Percentiles rank a stretch among this genome's conserved stretches.
phyloP scores from a whole-genome alignment of 1,140 invertebrate genomes.

The Drosophila baimaii region DNA sequence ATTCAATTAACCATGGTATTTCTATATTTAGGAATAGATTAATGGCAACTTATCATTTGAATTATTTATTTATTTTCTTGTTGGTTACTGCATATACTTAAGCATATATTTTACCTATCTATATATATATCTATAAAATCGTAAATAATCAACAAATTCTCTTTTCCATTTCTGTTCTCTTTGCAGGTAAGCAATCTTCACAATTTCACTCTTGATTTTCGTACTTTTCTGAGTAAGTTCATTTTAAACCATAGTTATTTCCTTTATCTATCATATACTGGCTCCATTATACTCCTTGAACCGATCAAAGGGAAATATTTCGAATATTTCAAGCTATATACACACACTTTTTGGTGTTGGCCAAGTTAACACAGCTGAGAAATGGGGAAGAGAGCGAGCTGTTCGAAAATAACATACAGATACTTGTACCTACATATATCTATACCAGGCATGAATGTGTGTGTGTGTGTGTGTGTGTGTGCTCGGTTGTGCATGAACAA shows the following conservation, averaged over 20 bases:
- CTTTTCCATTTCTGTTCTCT: constrained; percentile 24
- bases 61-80: constrained; percentile 28
- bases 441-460: background rate
- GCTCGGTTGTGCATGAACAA: constrained; percentile 72
- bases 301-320: constrained; percentile 14
- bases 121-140: constrained; percentile 3
- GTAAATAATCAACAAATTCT: constrained; percentile 32
- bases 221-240: constrained; percentile 26
- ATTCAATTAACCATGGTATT: background rate
- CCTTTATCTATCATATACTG: background rate
- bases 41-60: constrained; percentile 18
- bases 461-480: constrained; percentile 19
- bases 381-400: constrained; percentile 51
- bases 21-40: constrained; percentile 9
- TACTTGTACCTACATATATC: constrained; percentile 15
- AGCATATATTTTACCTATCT: constrained; percentile 1
- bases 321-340: constrained; percentile 1
- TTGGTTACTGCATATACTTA: no score
- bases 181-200: constrained; percentile 61
- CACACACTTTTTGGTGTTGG: constrained; percentile 33
- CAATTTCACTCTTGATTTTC: background rate
- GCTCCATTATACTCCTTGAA: constrained; percentile 10
- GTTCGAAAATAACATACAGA: constrained; percentile 58
- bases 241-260: background rate
- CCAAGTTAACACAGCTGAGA: constrained; percentile 50